Evolutionary conservation across 1,140 invertebrate genomes (phyloP), one percentile per base, ranked within the genome.

Genomic region (Drosophila prosaltans): DNA sequence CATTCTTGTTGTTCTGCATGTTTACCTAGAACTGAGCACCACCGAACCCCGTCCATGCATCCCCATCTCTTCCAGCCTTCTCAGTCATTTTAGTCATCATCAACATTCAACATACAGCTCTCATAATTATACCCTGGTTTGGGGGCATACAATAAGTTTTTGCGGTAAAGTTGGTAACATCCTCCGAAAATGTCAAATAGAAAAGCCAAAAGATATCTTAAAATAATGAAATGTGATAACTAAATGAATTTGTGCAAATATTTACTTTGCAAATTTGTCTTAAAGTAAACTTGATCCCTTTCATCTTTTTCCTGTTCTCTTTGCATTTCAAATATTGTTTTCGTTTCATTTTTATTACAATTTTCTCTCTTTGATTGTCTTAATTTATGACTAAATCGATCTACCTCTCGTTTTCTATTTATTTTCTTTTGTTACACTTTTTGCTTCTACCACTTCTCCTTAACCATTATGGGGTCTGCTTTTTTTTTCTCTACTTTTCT

Each of bases 1-100:
- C 75, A 40, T 54, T 72, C 54, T 77, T 77, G 57, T 79, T 82
- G 69, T 65, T 76, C 69, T 62, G 54, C 71, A 80, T 88, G 78
- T 84, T 88, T 88, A 83, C 83, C 84, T 72, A 78, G 63, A 72
- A 59, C 59, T 48, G 36, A 40, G 40, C 51, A 63, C 63, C 43
- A 26, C 21, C 7, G 6, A 54, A 11, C 24, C 36, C 48, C 32
- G 9, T 30, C 67, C 43, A 45, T 28, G 7, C 43, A 1, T 7
- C 4, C 45, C 21, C 2, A 6, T 21, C 45, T 24, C 45, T 26
- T 9, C 21, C 45, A 26, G 9, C 16, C 54, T 24, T 55, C 11
- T 30, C 28, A 30, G 28, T 30, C 51, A 55, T 28, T 5, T n/a
- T 36, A 39, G 32, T 59, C 55, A 58, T 58, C 55, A 58, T 58